Evolutionary conservation across 2,797 vertebrate genomes (phyloP), one percentile per base, ranked within the genome.

Genomic region (Labroides dimidiatus): DNA sequence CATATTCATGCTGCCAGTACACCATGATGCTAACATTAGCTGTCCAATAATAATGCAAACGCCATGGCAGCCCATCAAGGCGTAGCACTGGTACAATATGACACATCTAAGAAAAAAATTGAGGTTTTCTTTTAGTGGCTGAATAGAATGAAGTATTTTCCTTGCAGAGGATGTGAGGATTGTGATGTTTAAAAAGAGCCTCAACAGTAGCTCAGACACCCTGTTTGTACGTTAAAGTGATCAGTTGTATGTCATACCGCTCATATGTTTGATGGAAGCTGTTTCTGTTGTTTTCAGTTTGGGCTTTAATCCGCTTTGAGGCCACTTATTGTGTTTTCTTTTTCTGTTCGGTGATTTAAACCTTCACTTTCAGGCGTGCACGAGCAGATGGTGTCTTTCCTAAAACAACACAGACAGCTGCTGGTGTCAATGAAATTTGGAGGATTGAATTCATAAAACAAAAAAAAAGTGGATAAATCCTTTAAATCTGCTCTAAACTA

Each of bases 251-350:
- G 51, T 68, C 0, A 17, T 17, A 2, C 10, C 10, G 14, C 24
- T 16, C 48, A 16, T 14, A 17, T 10, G 6, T 24, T 24, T 0
- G 3, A 49, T 12, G 52, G 39, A 2, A 44, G 49, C 43, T 20
- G 47, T 51, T 57, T 41, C 45, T 56, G 41, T 24, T 6, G 0
- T 17, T 24, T 10, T 10, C 4, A 44, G 43, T 63, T 76, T 12
- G 11, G 23, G 52, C 57, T 76, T 51, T 6, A 55, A 69, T 33
- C 37, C 9, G 37, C 49, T 49, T 33, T 69, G 20, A 41, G 2
- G n/a, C 20, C 10, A 77, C 81, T 84, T 69, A 79, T 84, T 69
- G 20, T 7, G 13, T 54, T 72, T 81, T 70, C 63, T 42, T 23
- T 72, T 68, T 59, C 27, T 64, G 21, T 45, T 2, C 36, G 8